Base-by-base conservation (phyloP, 64 coral and sea anemone species). In the Montipora capricornis region DNA sequence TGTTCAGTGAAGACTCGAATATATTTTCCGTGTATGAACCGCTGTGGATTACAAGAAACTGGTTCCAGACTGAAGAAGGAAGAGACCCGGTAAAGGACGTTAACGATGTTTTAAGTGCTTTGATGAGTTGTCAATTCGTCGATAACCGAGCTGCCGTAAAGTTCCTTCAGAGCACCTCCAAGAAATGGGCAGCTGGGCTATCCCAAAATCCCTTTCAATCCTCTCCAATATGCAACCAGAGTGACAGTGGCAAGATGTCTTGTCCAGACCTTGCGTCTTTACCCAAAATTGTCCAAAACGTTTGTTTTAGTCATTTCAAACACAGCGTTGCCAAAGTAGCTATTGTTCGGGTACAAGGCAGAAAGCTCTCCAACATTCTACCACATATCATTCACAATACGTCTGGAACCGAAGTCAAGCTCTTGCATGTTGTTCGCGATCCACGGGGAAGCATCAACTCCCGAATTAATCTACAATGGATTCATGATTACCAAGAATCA, bases 391-490 rank as follows among this genome's bases (percentile, higher is more conserved):
- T 94, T 14, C 14, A 82, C 19, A 87, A 94, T 16, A 89, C 89
- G 68, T 68, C 87, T 22, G 61, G 82, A 22, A 94, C 92, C 6
- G 71, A 89, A 19, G 61, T 94, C 37, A 87, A 88, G 4, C n/a
- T 94, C 60, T 49, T 94, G 17, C 92, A 94, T 68, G 88, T 94
- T 67, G 92, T 94, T 26, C 92, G 92, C 20, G 92, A 94, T 49
- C 92, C 92, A 48, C 68, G 92, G 8, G 92, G 86, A 11, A 89
- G 80, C 14, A 83, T 89, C 5, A 94, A 94, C 51, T 94, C 92
- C 49, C 88, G 92, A 47, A 60, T 94, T 12, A 77, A 89, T 1
- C 68, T 89, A 0, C 70, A 2, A 13, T 94, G 88, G 73, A 83
- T 94, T 10, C 14, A 16, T 2, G 92, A 89, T 6, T 59, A 89